Evolutionary conservation across 92 coral and sea anemone species (phyloP), one percentile per base, ranked within the genome.

Genomic region (Ricordea florida): DNA sequence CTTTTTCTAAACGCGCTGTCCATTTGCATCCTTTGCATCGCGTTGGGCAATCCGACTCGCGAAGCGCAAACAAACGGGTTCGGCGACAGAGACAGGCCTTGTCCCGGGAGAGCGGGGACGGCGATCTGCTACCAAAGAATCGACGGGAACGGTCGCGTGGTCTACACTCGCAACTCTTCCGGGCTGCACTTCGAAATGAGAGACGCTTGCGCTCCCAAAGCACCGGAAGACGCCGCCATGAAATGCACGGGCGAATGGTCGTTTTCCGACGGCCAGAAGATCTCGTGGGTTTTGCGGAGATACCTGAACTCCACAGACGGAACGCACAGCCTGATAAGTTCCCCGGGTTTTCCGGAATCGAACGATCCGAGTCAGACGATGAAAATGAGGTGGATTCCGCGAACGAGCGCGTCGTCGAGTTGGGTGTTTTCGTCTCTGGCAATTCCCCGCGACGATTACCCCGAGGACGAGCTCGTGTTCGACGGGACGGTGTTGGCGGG

Each of bases 241-340:
- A 56, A 56, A 56, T 56, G 62, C 33, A 23, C 23, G 4, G 62
- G 62, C 2, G 62, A 56, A 13, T 56, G 62, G 62, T 56, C 62
- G 11, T 56, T 56, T 31, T 10, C 36, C 6, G 38, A 27, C 5
- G 62, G 17, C 10, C 5, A 29, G 10, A 24, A 56, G 6, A 14
- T 56, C 1, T 21, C 17, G 13, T 56, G 62, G 62, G 30, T 29
- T 15, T 6, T 56, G 41, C 62, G 62, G 2, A 21, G 40, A 1
- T 56, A 56, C 40, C 40, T 27, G 5, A 56, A 56, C 36, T 37
- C 18, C 0, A 56, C 62, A 2, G 30, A 37, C 17, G 36, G 18
- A 2, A 28, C 62, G 1, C 11, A 14, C 2, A 56, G 62, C 21
- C 62, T 56, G 38, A 42, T 56, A 3, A 56, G 62, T 14, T 42